Evolutionary conservation across 2,888 invertebrate genomes (phyloP), one percentile per base, ranked within the genome.

Genomic region (Epirrhoe alternata): DNA sequence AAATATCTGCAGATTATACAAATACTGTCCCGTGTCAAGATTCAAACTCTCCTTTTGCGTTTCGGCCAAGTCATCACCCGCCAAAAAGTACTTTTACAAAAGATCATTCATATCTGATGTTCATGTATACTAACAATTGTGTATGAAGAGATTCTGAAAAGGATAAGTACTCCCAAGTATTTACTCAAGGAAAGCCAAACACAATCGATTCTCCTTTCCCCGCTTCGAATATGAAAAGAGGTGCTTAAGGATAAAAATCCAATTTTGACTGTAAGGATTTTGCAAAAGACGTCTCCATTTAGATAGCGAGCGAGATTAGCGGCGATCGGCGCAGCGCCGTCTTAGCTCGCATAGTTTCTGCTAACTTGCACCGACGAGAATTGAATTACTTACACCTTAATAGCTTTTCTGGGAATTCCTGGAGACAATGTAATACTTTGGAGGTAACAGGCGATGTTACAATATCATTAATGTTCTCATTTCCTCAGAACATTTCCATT

Each of bases 281-380:
- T 85, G 84, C 86, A 85, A 86, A 86, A 83, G 84, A 58, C 81
- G 82, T 80, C 78, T 82, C 77, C 78, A 82, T 86, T 87, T 86
- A 84, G 85, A 87, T 85, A 79, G 78, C 73, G 79, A 72, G 77
- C 75, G 70, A 85, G 86, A 86, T 88, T 83, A 85, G 83, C 78
- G 74, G 81, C 77, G 74, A 82, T 85, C 84, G 79, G 74, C 75
- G 78, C 76, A 82, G 85, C 81, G 80, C 73, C 80, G 80, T 80
- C 84, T 85, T 80, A 79, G 82, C 76, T 80, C 75, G 73, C 84
- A 86, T 88, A 89, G 86, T 87, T 87, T 76, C 73, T 75, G 72
- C 72, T 75, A 85, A 87, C 85, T 87, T 79, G 79, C 81, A 77
- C 81, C 73, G 74, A 69, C 69, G 76, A 73, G 82, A 86, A 89